phyloP scores from a whole-genome alignment of 2,113 vertebrate species.

The Sturnus vulgaris region DNA sequence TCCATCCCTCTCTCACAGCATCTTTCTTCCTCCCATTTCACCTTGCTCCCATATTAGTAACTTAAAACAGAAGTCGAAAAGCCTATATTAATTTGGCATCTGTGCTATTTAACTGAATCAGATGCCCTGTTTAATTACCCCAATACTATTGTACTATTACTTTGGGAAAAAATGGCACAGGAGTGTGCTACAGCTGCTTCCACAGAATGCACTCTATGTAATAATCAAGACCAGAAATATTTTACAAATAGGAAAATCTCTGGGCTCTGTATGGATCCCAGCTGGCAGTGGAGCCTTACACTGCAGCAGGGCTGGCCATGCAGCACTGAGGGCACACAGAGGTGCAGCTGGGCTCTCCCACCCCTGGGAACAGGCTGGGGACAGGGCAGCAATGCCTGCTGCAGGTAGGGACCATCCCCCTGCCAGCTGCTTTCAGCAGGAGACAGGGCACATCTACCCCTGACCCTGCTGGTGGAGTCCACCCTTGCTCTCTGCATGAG shows the following conservation, averaged over 20 bases:
- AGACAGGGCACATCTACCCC: no score
- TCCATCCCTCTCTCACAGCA: neutral
- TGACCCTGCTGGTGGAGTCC: neutral
- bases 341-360: fast-evolving
- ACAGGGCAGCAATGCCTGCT: neutral
- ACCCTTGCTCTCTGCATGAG: fast-evolving
- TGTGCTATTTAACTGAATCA: neutral
- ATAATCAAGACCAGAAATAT: neutral
- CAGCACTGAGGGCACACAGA: fast-evolving
- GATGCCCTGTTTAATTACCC: neutral
- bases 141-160: neutral
- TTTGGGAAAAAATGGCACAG: constrained; percentile 4
- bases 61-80: neutral
- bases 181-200: constrained; percentile 7
- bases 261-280: neutral
- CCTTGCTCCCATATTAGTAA: neutral
- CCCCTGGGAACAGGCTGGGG: fast-evolving
- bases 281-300: neutral
- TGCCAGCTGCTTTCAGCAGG: neutral
- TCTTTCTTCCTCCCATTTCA: neutral
- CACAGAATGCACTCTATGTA: neutral
- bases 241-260: neutral
- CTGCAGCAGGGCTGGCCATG: fast-evolving
- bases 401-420: neutral
- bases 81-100: neutral